A percentile compares a stretch with the other conserved stretches of the same genome.
These are phyloP conservation scores for Araneus ventricosus DNA, from an alignment of 1,140 invertebrate genomes.

Conservation along the genomic window DNA sequence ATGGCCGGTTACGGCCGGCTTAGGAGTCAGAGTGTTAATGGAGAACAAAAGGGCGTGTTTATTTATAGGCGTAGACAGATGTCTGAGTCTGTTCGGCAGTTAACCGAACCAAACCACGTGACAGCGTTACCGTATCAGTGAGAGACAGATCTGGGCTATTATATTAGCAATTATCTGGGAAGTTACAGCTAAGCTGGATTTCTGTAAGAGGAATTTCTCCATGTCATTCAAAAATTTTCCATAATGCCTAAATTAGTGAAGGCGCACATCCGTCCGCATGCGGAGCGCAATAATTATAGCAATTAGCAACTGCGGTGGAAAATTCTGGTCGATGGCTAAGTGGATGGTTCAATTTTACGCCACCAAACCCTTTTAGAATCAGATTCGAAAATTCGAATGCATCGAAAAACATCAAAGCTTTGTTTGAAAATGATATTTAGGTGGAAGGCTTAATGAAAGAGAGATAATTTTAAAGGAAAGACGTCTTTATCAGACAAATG, in stretches of 20 bases:
- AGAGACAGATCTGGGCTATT: background rate
- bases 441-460: background rate
- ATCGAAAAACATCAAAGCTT: background rate
- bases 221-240: background rate
- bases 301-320: background rate
- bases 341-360: background rate
- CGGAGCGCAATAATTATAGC: background rate
- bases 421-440: background rate
- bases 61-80: no score
- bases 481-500: background rate
- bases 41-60: no score
- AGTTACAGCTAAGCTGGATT: background rate
- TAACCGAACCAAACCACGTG: no score
- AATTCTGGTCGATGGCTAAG: background rate
- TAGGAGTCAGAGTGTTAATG: no score
- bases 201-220: background rate
- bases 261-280: background rate
- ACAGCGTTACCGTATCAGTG: no score
- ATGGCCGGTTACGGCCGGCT: no score
- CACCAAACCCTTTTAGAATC: background rate
- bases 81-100: no score
- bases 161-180: background rate
- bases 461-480: background rate
- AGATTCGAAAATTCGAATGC: background rate
- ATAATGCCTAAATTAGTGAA: background rate